These are phyloP conservation scores for Acanthornis magna DNA, from an alignment of 2,797 vertebrate species.

Conservation along the genomic window DNA sequence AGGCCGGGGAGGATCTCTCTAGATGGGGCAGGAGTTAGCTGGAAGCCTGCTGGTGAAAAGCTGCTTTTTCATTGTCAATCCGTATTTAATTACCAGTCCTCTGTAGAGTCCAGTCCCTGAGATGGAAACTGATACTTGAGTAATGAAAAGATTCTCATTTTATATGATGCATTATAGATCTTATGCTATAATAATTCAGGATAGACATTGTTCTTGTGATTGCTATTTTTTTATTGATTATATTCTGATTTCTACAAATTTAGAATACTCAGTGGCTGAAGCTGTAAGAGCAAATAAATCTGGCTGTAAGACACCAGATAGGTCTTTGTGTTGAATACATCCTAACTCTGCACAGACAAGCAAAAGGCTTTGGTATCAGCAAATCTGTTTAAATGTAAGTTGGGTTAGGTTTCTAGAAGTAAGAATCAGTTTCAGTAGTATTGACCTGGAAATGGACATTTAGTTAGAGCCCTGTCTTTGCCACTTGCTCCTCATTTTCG, in stretches of 20 bases:
- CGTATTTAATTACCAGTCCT: not conserved
- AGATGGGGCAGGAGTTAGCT: not conserved
- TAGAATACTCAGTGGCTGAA: not conserved
- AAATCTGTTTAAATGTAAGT: not conserved
- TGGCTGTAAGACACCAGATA: not conserved
- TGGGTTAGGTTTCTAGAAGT: not conserved
- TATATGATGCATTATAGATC: slow-evolving; percentile 14
- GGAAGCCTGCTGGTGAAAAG: not conserved
- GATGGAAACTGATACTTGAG: slow-evolving; percentile 16
- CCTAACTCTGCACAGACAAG: not conserved
- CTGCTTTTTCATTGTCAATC: not conserved
- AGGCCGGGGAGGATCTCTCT: not conserved
- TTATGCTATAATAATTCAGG: slow-evolving; percentile 31
- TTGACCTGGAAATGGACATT: not conserved
- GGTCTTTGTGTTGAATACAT: not conserved
- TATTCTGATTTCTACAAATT: slow-evolving; percentile 3
- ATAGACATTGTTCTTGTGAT: slow-evolving; percentile 2
- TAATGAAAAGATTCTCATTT: not conserved
- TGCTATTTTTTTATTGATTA: slow-evolving; percentile 35
- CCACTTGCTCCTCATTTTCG: not conserved
- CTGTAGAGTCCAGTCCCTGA: not conserved
- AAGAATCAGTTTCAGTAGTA: not conserved
- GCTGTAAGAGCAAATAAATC: not conserved
- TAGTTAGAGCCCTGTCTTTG: not conserved
- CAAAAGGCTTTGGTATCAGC: not conserved